A percentile compares a stretch with the other conserved stretches of the same genome.
phyloP scores from a whole-genome alignment of 2,113 vertebrate genomes.

The Tylochromis polylepis region DNA sequence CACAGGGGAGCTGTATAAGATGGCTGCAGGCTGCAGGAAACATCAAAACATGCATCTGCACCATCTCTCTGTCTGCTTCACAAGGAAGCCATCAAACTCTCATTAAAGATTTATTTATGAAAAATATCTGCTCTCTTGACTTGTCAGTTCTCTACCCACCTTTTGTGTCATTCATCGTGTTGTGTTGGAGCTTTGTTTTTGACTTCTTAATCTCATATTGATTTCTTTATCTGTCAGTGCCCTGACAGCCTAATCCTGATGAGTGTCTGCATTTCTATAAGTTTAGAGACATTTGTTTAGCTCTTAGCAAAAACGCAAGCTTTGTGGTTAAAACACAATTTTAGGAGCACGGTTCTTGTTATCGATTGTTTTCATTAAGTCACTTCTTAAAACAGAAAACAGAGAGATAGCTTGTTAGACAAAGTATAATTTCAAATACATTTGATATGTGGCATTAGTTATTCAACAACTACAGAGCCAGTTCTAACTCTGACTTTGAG shows the following conservation, averaged over 20 bases:
- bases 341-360: neutral
- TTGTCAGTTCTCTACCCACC: neutral
- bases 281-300: neutral
- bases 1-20: constrained; percentile 9
- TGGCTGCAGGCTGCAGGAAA: neutral
- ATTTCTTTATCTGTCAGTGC: neutral
- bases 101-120: constrained; percentile 24
- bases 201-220: neutral
- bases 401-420: neutral
- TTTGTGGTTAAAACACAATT: neutral
- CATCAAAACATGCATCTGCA: constrained; percentile 18
- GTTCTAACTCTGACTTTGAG: neutral
- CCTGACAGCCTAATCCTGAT: neutral
- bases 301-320: neutral
- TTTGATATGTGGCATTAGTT: neutral
- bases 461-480: neutral
- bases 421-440: neutral
- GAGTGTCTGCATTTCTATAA: neutral
- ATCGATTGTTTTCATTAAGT: neutral
- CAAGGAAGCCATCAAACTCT: neutral
- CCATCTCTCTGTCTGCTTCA: neutral
- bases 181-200: neutral
- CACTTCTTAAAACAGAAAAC: neutral
- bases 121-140: neutral
- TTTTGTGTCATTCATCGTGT: neutral